phyloP scores from a whole-genome alignment of 1,140 invertebrate genomes.

The Brachionus koreanus region DNA sequence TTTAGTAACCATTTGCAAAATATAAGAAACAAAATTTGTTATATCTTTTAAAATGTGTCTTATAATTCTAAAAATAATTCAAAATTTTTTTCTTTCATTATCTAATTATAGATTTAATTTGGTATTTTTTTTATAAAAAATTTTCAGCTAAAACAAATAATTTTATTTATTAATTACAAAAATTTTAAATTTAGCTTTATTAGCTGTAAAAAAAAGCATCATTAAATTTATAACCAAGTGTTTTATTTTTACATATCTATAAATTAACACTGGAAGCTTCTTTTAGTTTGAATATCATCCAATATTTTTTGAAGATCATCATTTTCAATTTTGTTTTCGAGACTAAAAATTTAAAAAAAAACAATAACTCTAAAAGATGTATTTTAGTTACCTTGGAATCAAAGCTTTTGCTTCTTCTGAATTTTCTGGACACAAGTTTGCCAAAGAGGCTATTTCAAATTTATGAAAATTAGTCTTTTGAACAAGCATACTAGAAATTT shows the following conservation, averaged over 20 bases:
- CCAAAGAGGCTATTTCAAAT: conserved; percentile 93
- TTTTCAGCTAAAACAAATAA: too few relatives aligned
- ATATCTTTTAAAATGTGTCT: neutral
- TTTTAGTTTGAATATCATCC: conserved; percentile 94
- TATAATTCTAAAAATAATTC: neutral
- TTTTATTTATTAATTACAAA: too few relatives aligned
- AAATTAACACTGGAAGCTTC: conserved; percentile 86
- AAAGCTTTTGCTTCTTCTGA: conserved; percentile 94
- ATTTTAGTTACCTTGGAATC: conserved; percentile 71
- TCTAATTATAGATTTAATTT: neutral
- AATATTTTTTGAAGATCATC: conserved; percentile 87
- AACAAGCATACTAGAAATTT: conserved; percentile 73
- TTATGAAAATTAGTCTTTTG: conserved; percentile 90
- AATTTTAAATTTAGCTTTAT: neutral
- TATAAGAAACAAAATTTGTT: neutral
- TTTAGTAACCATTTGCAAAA: neutral
- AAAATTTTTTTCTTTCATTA: neutral
- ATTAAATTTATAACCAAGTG: neutral
- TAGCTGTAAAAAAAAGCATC: neutral
- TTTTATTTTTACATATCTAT: neutral
- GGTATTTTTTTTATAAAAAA: too few relatives aligned
- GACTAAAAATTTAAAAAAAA: conserved; percentile 58
- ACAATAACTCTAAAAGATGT: conserved; percentile 2
- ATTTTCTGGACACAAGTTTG: conserved; percentile 94
- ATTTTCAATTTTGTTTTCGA: conserved; percentile 91